Base-by-base conservation (phyloP, 2,113 vertebrate species). In the Pavo muticus region DNA sequence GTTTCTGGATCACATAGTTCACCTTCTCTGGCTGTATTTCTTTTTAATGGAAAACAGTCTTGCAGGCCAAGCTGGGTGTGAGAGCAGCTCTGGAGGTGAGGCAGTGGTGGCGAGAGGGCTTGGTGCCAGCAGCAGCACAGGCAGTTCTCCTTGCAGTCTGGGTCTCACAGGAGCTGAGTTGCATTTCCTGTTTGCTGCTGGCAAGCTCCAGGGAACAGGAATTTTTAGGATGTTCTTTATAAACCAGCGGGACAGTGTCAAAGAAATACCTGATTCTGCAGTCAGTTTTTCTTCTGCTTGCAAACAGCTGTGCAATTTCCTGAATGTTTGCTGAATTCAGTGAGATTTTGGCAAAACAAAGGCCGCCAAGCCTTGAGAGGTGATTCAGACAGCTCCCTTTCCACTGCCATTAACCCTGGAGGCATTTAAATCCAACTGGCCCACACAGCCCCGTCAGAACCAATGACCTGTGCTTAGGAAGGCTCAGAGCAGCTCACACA, bases 291-390 rank as follows among this genome's bases (percentile, higher is more conserved):
- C 56, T 21, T 88, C 45, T 42, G 50, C 65, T 88, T 70, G 50
- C 60, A 73, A 95, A 93, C 15, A 74, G 72, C 89, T 84, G 76
- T 86, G 80, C 37, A 63, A 80, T 50, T n/a, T 45, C 50, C n/a
- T 42, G 69, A 50, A 39, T 4, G 1, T 50, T 40, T 11, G 21
- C 30, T 45, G 50, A 69, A 88, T 81, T 54, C 56, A 37, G 30
- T 42, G 27, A n/a, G 11, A 83, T 92, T 86, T 90, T 0, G 0
- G 40, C 59, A 73, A 69, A 90, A 39, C 42, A 70, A 90, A 63
- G 27, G 30, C 80, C 84, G 40, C 20, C 32, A 67, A 86, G 8
- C 11, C 45, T 77, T 10, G 25, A 59, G 20, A 6, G 84, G 14
- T 3, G 9, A 86, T 35, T 80, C 60, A 54, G n/a, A 32, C 73